phyloP scores from a whole-genome alignment of 2,888 invertebrate species.

The Plagodis pulveraria region DNA sequence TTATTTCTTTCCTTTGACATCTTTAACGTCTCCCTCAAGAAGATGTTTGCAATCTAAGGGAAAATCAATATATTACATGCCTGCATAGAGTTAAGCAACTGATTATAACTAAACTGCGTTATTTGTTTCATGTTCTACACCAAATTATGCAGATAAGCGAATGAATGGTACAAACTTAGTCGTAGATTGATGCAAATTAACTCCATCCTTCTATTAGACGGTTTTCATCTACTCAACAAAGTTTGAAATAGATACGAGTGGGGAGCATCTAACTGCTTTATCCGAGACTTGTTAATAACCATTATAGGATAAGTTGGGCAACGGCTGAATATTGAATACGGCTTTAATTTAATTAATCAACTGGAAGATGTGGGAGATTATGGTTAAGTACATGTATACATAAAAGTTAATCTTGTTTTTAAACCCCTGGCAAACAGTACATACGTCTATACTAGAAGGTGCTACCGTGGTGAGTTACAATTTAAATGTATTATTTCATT shows the following conservation, averaged over 20 bases:
- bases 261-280: conserved; percentile 38
- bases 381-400: neutral
- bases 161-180: conserved; percentile 77
- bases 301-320: conserved; percentile 52
- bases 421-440: too few relatives aligned
- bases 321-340: conserved; percentile 43
- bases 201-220: conserved; percentile 60
- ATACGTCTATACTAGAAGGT: too few relatives aligned
- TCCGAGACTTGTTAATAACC: conserved; percentile 53
- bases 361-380: conserved; percentile 4
- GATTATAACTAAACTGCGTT: conserved; percentile 28
- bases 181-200: conserved; percentile 78
- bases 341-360: conserved; percentile 27
- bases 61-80: too few relatives aligned
- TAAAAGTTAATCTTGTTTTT: too few relatives aligned
- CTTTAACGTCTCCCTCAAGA: too few relatives aligned
- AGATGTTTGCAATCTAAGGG: too few relatives aligned
- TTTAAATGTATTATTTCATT: too few relatives aligned
- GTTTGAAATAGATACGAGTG: conserved; percentile 67
- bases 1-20: too few relatives aligned
- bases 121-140: conserved; percentile 76
- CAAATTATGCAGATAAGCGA: conserved; percentile 82
- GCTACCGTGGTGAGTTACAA: too few relatives aligned
- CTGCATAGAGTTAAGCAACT: conserved; percentile 5
- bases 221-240: conserved; percentile 67